Conservation (phyloP, 2,113 vertebrate species). For the Daubentonia madagascariensis region DNA sequence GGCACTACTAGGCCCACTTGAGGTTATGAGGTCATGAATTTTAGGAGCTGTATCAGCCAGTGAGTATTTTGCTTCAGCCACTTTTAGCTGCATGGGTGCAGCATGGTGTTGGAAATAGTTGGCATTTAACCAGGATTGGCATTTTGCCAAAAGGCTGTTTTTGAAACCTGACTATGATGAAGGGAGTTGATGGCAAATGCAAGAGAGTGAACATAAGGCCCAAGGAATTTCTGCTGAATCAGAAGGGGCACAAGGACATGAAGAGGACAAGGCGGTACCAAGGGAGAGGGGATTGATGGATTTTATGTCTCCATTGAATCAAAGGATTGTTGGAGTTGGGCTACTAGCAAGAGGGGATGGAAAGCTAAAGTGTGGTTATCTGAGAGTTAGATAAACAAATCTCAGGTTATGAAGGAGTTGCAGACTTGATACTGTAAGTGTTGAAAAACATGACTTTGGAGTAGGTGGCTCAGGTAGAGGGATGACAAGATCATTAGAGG, state of each 20-base stretch:
- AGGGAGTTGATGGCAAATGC: not conserved
- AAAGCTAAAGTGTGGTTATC: not conserved
- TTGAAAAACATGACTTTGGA: not conserved
- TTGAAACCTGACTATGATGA: not conserved
- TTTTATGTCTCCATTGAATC: not conserved
- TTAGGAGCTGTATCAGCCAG: not conserved
- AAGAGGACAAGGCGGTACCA: too few relatives aligned
- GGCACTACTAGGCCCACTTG: not conserved
- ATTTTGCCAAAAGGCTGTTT: not conserved
- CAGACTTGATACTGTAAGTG: not conserved
- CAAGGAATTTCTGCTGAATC: not conserved
- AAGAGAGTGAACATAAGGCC: not conserved
- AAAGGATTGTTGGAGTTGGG: not conserved
- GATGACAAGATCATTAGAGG: not conserved
- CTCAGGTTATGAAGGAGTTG: not conserved
- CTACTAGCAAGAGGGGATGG: not conserved
- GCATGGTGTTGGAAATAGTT: not conserved
- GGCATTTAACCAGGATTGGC: not conserved
- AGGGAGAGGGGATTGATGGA: too few relatives aligned
- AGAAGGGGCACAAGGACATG: accelerated
- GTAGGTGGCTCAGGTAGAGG: not conserved
- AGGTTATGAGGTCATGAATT: not conserved
- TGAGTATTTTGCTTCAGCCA: not conserved
- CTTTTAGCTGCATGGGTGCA: not conserved
- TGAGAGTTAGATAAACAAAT: not conserved